phyloP scores from a whole-genome alignment of 2,113 vertebrate genomes.

The Triplophysa tibetana region DNA sequence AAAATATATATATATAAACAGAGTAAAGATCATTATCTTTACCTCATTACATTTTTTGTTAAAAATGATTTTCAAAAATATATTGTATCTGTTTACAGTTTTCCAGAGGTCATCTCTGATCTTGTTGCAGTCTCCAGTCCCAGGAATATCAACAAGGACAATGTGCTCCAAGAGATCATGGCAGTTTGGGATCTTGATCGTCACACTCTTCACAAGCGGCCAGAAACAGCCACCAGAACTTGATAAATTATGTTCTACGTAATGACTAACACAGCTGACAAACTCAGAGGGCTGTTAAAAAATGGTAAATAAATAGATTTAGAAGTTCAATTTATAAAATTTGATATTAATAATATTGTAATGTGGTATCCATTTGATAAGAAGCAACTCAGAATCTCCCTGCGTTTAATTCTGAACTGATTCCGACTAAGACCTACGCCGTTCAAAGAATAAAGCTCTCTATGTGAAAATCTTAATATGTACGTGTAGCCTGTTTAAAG shows the following conservation, averaged over 20 bases:
- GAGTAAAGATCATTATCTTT: no score
- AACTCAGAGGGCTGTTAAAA: not conserved
- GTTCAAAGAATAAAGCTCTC: no score
- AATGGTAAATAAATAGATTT: not conserved
- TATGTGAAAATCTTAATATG: no score
- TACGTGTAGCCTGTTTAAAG: no score
- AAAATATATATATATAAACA: no score
- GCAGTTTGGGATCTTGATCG: not conserved
- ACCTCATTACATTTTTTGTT: no score
- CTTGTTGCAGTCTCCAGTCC: not conserved
- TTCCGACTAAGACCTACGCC: no score
- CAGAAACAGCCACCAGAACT: not conserved
- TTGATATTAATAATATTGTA: no score
- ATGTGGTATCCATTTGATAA: no score
- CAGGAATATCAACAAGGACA: slow-evolving; percentile 14
- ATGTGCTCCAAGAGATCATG: not conserved
- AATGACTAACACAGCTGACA: not conserved
- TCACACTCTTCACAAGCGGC: slow-evolving; percentile 7
- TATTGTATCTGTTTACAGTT: not conserved
- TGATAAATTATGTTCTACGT: not conserved
- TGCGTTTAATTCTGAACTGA: no score
- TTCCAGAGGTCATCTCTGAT: slow-evolving; percentile 6
- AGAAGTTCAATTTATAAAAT: not conserved
- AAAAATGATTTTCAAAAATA: no score
- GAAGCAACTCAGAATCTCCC: no score